A percentile compares a stretch with the other conserved stretches of the same genome.
Conservation (phyloP, 1,140 invertebrate species). For the Chymomyza costata region DNA sequence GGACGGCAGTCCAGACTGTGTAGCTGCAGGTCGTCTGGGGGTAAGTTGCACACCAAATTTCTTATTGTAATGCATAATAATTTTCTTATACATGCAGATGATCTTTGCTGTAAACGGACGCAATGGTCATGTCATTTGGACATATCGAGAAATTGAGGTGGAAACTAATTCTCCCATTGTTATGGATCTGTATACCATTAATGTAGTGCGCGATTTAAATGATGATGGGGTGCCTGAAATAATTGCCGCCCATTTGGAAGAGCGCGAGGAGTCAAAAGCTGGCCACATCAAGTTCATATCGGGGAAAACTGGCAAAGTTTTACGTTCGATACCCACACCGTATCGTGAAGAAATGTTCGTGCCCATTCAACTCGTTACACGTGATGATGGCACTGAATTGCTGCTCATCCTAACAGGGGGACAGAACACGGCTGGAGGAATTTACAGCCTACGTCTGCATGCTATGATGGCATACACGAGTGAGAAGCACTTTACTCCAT, state of each 20-base stretch:
- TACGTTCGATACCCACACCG: conserved; percentile 81
- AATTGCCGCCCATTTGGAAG: conserved; percentile 81
- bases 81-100: conserved; percentile 75
- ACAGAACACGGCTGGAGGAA: conserved; percentile 84
- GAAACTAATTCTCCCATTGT: conserved; percentile 69
- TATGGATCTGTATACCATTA: conserved; percentile 81
- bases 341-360: conserved; percentile 84
- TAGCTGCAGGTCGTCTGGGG: conserved; percentile 83
- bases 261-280: conserved; percentile 74
- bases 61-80: background rate
- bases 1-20: conserved; percentile 84
- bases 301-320: conserved; percentile 81
- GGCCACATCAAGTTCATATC: conserved; percentile 84
- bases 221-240: conserved; percentile 84
- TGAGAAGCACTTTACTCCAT: conserved; percentile 67
- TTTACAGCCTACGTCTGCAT: conserved; percentile 80
- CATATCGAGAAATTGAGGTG: conserved; percentile 76
- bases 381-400: conserved; percentile 64
- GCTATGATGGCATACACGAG: conserved; percentile 70
- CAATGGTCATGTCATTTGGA: conserved; percentile 83
- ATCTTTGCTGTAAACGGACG: conserved; percentile 82
- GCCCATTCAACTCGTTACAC: conserved; percentile 75
- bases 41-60: conserved; percentile 75
- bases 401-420: conserved; percentile 84
- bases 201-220: conserved; percentile 84